phyloP scores from a whole-genome alignment of 2,113 vertebrate species.

The Octodon degus region DNA sequence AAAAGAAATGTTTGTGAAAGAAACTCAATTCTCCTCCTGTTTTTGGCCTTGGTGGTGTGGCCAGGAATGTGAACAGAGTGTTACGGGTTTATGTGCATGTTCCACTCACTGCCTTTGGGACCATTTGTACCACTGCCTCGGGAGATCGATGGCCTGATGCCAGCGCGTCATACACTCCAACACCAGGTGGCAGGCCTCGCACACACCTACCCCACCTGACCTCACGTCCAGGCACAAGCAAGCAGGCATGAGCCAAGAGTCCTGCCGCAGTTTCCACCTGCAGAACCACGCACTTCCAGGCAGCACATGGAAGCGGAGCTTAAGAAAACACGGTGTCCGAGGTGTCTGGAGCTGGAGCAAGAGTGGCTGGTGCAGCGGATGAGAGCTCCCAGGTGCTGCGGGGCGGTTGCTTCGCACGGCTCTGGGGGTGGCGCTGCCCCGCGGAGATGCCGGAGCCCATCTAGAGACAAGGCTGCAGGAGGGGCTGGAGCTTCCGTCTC shows the following conservation, averaged over 20 bases:
- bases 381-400: neutral
- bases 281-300: neutral
- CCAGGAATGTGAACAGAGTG: neutral
- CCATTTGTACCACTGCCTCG: neutral
- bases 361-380: neutral
- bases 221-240: neutral
- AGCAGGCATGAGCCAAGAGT: neutral
- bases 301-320: slow-evolving; percentile 2
- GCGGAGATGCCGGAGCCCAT: neutral
- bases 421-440: neutral
- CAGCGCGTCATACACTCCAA: neutral
- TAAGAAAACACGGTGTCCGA: slow-evolving; percentile 43
- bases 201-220: slow-evolving; percentile 34
- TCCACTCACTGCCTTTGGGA: slow-evolving; percentile 15
- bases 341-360: neutral
- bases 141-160: neutral
- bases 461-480: neutral
- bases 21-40: slow-evolving; percentile 53
- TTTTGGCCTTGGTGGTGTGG: neutral
- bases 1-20: slow-evolving; percentile 59
- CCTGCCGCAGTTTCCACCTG: neutral
- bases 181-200: neutral
- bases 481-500: neutral
- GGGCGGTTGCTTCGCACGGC: fast-evolving
- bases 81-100: neutral